Percentiles rank a stretch among this genome's conserved stretches.
phyloP scores from a whole-genome alignment of 2,113 vertebrate genomes.

The Nesogale talazaci region DNA sequence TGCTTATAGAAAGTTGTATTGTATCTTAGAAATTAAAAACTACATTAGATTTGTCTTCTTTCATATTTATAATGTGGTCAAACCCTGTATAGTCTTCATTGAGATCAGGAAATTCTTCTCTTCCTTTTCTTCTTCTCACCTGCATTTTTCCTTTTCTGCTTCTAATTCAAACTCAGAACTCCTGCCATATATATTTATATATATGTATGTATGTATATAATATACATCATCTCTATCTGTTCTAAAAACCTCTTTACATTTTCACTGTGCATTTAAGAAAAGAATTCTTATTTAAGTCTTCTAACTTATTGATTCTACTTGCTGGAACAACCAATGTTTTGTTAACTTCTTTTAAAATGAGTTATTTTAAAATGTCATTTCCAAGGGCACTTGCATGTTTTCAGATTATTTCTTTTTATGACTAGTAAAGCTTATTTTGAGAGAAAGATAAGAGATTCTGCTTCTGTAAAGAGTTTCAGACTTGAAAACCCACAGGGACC shows the following conservation, averaged over 20 bases:
- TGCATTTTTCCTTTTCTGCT: background rate
- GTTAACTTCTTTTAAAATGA: background rate
- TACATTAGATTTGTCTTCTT: background rate
- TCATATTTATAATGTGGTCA: background rate
- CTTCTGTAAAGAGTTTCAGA: too few relatives aligned
- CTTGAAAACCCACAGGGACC: too few relatives aligned
- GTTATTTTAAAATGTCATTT: slow-evolving; percentile 35
- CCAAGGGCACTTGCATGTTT: background rate
- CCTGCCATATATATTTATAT: background rate
- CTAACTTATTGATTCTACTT: background rate
- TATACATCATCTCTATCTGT: background rate
- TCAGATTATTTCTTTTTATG: background rate
- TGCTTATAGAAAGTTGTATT: slow-evolving; percentile 13
- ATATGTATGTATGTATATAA: background rate
- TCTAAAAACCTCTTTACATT: background rate
- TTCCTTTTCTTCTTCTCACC: background rate
- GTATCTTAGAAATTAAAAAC: background rate
- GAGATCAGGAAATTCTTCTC: background rate
- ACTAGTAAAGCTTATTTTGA: background rate
- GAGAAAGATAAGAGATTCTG: too few relatives aligned
- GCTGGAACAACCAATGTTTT: background rate
- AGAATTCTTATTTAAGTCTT: background rate
- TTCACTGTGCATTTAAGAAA: slow-evolving; percentile 3
- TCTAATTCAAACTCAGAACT: background rate
- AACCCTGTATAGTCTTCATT: slow-evolving; percentile 23